Evolutionary conservation across 2,888 invertebrate species (phyloP), one percentile per base, ranked within the genome.

Genomic region (Spatulosminthurus flaviceps): DNA sequence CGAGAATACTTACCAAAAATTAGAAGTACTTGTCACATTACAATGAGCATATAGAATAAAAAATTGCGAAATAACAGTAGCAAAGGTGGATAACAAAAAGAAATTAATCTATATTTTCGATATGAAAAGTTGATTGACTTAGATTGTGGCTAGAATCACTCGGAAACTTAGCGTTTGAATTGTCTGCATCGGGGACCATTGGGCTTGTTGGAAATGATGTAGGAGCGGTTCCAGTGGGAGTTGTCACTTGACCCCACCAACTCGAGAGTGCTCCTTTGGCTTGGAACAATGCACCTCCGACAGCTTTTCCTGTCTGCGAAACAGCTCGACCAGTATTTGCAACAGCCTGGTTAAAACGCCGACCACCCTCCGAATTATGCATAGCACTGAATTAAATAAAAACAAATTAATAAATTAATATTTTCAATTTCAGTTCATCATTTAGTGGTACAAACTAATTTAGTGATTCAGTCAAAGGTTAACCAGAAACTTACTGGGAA

Each of bases 301-400:
- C 92, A 85, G 91, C 93, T 88, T 92, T 92, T 77, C 92, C 92
- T 11, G 93, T 93, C 28, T 92, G 92, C 19, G 92, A 94, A 72
- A 97, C 96, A 41, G 95, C 96, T 86, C 95, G 92, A 34, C 96
- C 95, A 0, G 97, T 97, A 81, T 93, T 94, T 76, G 92, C 92
- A 87, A 97, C 95, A 0, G 97, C 97, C 87, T 96, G 95, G 86
- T 96, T 96, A 81, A 97, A 90, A 88, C 96, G 96, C 77, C 96
- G 91, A 0, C 97, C 97, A 84, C 96, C 93, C 88, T 97, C 97
- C 51, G 95, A 94, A 86, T 93, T 95, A 86, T 96, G 95, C 93
- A 97, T 95, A 24, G 96, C 95, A 87, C 97, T 97, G 87, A n/a
- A n/a, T n/a, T n/a, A n/a, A n/a, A n/a, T n/a, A 60, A 60, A 60